Base-by-base conservation (phyloP, 2,888 invertebrate species). In the Leuctra nigra region DNA sequence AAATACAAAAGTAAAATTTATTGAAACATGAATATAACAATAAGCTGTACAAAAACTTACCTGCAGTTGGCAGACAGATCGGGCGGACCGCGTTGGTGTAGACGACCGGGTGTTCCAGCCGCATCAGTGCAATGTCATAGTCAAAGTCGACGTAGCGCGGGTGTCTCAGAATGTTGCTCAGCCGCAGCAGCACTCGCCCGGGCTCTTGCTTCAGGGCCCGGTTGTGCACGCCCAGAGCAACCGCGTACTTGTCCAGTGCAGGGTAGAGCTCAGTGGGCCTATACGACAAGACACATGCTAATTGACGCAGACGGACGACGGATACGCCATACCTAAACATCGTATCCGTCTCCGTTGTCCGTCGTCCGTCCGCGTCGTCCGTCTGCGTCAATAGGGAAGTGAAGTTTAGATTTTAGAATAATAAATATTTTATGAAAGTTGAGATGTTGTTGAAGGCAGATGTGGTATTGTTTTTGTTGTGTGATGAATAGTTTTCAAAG, bases 41-140 rank as follows among this genome's bases (percentile, higher is more conserved):
- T n/a, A n/a, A n/a, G n/a, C n/a, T n/a, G n/a, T n/a, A n/a, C n/a
- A n/a, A n/a, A n/a, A n/a, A n/a, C n/a, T n/a, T n/a, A n/a, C n/a
- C n/a, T n/a, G n/a, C n/a, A n/a, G n/a, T n/a, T n/a, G 60, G 60
- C 23, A 60, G 33, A 33, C 60, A 60, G 23, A 60, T 39, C 13
- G 53, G 61, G 14, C 59, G 53, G 4, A 61, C 44, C n/a, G 48
- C 44, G 9, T 18, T 35, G 24, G n/a, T 59, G 36, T 47, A 59
- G 9, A 9, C 44, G 7, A 61, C 59, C 7, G 55, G 41, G 25
- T 57, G 55, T 20, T 25, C 48, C 2, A 61, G 54, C 6, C 44
- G 25, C 16, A 61, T 9, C 25, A 61, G 33, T 6, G 59, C 55
- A 14, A 61, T 48, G 53, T 61, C 61, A n/a, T 57, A 46, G 18